These are phyloP conservation scores for Andrena flavipes DNA, from an alignment of 2,888 invertebrate species.

Conservation along the genomic window DNA sequence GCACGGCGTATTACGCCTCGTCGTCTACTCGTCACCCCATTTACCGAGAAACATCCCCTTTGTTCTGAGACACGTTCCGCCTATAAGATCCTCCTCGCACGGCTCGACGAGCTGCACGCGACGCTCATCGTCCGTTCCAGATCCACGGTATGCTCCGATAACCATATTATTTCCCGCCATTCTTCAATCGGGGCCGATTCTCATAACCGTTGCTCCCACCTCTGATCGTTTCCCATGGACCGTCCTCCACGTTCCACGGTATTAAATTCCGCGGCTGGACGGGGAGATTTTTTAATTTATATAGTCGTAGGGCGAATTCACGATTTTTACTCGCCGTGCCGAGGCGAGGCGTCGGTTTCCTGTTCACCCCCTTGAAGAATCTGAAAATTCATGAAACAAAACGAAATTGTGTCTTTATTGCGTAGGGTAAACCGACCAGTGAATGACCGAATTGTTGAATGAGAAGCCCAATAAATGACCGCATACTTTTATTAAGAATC, in stretches of 20 bases:
- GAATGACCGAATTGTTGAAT: too few relatives aligned
- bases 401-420: too few relatives aligned
- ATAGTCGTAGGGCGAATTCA: neutral
- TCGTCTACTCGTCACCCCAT: constrained; percentile 50
- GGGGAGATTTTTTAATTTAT: constrained; percentile 33
- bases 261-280: constrained; percentile 46
- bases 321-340: neutral
- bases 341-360: too few relatives aligned
- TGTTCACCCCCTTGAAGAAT: too few relatives aligned
- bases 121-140: constrained; percentile 41
- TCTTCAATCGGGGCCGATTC: constrained; percentile 41
- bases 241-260: constrained; percentile 3
- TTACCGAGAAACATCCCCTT: constrained; percentile 63
- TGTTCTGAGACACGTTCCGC: constrained; percentile 62
- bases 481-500: too few relatives aligned
- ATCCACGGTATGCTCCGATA: constrained; percentile 56
- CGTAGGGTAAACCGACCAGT: too few relatives aligned
- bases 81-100: constrained; percentile 43
- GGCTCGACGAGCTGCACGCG: constrained; percentile 36
- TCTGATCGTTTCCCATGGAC: constrained; percentile 30
- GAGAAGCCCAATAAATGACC: too few relatives aligned
- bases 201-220: constrained; percentile 44
- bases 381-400: too few relatives aligned
- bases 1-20: constrained; percentile 53
- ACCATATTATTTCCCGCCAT: constrained; percentile 58